phyloP scores from a whole-genome alignment of 2,888 invertebrate genomes.

The Saturnia japonica region DNA sequence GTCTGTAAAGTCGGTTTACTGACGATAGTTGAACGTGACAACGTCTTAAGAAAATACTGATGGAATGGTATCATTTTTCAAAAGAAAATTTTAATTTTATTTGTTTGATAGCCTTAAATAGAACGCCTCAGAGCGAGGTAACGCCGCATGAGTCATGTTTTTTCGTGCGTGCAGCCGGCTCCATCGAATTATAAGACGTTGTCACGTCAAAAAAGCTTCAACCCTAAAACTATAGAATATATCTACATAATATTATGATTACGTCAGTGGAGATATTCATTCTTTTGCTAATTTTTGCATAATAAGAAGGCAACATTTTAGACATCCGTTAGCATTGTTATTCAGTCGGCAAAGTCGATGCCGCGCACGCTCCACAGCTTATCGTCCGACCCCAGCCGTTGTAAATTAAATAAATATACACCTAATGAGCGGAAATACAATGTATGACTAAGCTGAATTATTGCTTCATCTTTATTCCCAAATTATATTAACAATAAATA shows the following conservation, averaged over 20 bases:
- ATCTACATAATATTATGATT: not conserved
- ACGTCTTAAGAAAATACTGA: no score
- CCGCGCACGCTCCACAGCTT: slow-evolving; percentile 77
- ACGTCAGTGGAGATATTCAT: not conserved
- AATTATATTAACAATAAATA: slow-evolving; percentile 35
- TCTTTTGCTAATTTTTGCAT: slow-evolving; percentile 34
- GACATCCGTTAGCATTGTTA: slow-evolving; percentile 71
- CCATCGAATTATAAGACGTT: no score
- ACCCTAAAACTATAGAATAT: not conserved
- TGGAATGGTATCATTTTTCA: no score
- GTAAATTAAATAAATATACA: slow-evolving; percentile 82
- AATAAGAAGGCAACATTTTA: slow-evolving; percentile 65
- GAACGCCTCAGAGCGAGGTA: no score
- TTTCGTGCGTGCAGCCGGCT: no score
- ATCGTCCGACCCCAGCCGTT: slow-evolving; percentile 77
- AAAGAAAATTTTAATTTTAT: no score
- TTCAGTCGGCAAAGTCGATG: slow-evolving; percentile 71
- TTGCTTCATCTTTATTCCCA: slow-evolving; percentile 66
- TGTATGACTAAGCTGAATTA: slow-evolving; percentile 77
- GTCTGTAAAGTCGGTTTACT: no score
- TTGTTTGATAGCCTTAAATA: no score
- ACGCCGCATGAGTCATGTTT: no score
- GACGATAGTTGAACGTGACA: no score
- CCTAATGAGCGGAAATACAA: slow-evolving; percentile 80
- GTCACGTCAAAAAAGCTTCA: no score